A percentile compares a stretch with the other conserved stretches of the same genome.
Evolutionary conservation across 2,797 vertebrate species (phyloP).

Genomic region (Mormyrops boulengeri): DNA sequence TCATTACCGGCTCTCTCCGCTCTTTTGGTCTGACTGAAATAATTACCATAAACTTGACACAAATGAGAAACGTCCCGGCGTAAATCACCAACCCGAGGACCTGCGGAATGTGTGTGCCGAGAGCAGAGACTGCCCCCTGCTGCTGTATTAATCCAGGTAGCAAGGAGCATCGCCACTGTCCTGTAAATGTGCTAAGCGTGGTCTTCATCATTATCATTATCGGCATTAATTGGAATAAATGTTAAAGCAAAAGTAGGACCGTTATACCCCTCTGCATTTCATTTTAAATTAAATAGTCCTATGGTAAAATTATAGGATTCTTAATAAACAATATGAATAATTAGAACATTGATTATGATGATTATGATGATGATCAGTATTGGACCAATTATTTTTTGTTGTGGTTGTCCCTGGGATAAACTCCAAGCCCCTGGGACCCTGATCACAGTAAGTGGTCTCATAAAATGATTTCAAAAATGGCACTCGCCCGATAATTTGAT

Average conservation of each 20-base stretch:
- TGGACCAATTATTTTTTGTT: neutral
- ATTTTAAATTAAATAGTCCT: neutral
- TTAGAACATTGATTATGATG: neutral
- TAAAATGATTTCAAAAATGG: neutral
- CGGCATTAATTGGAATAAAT: neutral
- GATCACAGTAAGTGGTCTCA: neutral
- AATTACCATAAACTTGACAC: slow-evolving; percentile 6
- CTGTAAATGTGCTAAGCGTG: neutral
- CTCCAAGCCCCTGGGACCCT: neutral
- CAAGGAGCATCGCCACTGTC: neutral
- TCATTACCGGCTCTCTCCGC: neutral
- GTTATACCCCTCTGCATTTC: neutral
- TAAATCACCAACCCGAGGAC: neutral
- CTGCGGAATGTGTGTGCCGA: slow-evolving; percentile 13
- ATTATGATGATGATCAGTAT: neutral
- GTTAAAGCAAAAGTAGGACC: neutral
- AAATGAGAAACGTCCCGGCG: neutral
- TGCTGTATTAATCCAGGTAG: slow-evolving; percentile 19
- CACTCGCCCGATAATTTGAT: neutral
- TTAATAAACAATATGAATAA: neutral
- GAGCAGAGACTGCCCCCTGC: slow-evolving; percentile 64
- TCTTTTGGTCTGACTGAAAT: neutral
- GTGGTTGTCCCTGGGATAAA: neutral
- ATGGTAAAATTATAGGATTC: neutral
- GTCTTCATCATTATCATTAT: neutral